A percentile compares a stretch with the other conserved stretches of the same genome.
Evolutionary conservation across 2,113 vertebrate species (phyloP).

Genomic region (Carassius carassius): DNA sequence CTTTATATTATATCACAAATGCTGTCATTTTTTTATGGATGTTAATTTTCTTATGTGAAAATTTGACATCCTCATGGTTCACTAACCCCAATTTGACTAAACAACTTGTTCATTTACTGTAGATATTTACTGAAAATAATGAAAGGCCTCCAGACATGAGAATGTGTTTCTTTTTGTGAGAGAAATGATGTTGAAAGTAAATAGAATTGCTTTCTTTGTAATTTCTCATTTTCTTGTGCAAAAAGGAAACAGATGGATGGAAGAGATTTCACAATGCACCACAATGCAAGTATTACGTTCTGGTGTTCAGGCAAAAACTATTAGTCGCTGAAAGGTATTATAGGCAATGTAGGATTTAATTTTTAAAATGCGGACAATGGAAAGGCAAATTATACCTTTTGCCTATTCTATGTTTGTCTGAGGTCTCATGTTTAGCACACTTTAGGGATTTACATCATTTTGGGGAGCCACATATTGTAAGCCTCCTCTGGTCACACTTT

Average conservation of each 20-base stretch:
- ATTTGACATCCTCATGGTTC: background rate
- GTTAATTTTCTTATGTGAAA: background rate
- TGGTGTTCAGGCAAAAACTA: background rate
- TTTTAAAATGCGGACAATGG: background rate
- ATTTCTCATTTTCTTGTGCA: conserved; percentile 46
- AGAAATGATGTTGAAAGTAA: background rate
- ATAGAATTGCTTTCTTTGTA: background rate
- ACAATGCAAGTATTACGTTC: background rate
- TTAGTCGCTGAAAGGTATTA: background rate
- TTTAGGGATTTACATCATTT: background rate
- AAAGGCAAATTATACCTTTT: background rate
- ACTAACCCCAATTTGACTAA: background rate
- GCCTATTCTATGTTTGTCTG: background rate
- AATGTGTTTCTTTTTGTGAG: background rate
- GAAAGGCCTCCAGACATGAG: background rate
- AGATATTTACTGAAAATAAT: background rate
- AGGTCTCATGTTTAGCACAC: background rate
- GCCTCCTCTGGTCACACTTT: conserved; percentile 1
- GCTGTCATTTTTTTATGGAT: background rate
- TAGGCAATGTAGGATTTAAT: background rate
- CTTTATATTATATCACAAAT: background rate
- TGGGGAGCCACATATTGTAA: background rate
- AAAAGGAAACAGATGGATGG: conserved; percentile 41
- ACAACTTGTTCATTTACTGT: background rate
- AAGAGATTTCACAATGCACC: conserved; percentile 46